These are phyloP conservation scores for Cirrhinus mrigala DNA, from an alignment of 2,797 vertebrate genomes.

Conservation along the genomic window DNA sequence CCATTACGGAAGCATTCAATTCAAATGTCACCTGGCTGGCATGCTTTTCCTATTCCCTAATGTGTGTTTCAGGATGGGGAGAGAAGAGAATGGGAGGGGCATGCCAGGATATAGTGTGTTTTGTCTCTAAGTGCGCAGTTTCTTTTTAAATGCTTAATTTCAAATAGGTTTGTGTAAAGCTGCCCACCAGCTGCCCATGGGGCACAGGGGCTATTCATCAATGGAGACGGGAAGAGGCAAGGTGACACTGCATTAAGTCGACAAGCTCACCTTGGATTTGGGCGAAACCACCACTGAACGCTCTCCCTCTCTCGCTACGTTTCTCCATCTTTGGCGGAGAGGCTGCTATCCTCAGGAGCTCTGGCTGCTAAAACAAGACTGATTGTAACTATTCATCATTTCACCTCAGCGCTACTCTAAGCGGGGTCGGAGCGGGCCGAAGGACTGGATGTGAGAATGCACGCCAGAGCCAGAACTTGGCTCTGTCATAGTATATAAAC, in stretches of 20 bases:
- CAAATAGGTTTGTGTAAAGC: conserved; percentile 60
- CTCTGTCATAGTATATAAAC: conserved; percentile 9
- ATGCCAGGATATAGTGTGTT: conserved; percentile 56
- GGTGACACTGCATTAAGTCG: conserved; percentile 77
- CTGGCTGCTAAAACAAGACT: conserved; percentile 78
- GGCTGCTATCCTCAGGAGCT: conserved; percentile 79
- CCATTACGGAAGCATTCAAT: conserved; percentile 81
- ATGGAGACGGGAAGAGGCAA: conserved; percentile 66
- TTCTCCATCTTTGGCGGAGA: conserved; percentile 60
- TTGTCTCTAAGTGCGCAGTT: conserved; percentile 66
- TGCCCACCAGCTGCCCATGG: conserved; percentile 40
- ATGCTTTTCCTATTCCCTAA: conserved; percentile 72
- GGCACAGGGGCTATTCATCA: conserved; percentile 63
- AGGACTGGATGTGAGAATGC: conserved; percentile 37
- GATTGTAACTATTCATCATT: conserved; percentile 87
- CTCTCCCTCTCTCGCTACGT: conserved; percentile 21
- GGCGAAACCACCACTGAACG: conserved; percentile 54
- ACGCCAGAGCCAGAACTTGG: conserved; percentile 34
- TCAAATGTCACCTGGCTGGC: conserved; percentile 81
- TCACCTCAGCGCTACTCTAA: conserved; percentile 67
- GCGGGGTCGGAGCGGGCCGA: conserved; percentile 4
- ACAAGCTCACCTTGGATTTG: conserved; percentile 76
- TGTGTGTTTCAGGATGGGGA: conserved; percentile 66
- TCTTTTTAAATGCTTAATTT: conserved; percentile 69
- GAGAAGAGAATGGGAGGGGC: conserved; percentile 51